phyloP scores from a whole-genome alignment of 2,797 vertebrate genomes.

The Thamnophis elegans region DNA sequence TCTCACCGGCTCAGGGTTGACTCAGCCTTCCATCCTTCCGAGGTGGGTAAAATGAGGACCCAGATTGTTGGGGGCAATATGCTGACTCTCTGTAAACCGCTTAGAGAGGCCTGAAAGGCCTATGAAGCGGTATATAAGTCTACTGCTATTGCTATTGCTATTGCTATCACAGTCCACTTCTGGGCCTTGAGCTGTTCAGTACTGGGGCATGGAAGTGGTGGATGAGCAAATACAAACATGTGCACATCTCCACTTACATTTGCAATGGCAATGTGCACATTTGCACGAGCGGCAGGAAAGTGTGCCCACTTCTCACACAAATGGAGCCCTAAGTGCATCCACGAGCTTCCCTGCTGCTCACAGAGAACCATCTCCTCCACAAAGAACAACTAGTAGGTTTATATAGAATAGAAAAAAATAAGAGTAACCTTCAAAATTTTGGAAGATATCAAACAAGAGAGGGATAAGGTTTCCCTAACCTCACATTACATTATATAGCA shows the following conservation, averaged over 20 bases:
- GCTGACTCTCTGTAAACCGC: too few species aligned
- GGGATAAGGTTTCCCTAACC: neutral
- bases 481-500: neutral
- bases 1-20: too few species aligned
- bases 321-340: neutral
- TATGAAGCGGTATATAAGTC: too few species aligned
- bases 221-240: fast-evolving
- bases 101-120: too few species aligned
- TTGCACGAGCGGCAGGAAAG: fast-evolving
- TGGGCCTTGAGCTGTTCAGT: fast-evolving
- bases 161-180: neutral
- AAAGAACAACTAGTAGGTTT: neutral
- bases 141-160: too few species aligned
- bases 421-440: neutral
- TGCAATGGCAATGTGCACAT: neutral
- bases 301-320: neutral
- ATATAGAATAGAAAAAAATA: neutral
- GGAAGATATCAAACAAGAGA: neutral
- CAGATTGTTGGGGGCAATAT: too few species aligned
- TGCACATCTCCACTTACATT: neutral
- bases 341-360: too few species aligned
- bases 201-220: neutral
- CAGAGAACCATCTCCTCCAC: too few species aligned
- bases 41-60: too few species aligned
- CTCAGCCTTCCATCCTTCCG: too few species aligned